Evolutionary conservation across 2,888 invertebrate species (phyloP).

Genomic region (Eubasilissa splendida): DNA sequence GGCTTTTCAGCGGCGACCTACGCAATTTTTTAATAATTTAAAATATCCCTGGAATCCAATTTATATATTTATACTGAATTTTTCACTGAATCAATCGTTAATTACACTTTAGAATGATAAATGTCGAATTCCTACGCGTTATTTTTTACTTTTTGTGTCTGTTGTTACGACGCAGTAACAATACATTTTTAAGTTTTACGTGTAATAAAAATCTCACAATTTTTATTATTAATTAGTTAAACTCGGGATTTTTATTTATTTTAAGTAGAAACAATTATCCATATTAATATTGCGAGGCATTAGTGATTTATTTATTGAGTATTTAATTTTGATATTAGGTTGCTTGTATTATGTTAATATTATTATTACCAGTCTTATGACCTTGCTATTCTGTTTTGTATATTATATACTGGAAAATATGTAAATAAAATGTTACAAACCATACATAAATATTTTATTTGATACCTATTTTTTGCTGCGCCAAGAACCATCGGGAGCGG

Average conservation of each 20-base stretch:
- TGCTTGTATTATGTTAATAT: constrained; percentile 11
- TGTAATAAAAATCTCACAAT: neutral
- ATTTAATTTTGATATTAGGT: constrained; percentile 1
- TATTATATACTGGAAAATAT: constrained; percentile 33
- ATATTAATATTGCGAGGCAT: neutral
- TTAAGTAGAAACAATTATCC: neutral
- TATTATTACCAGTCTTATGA: constrained; percentile 10
- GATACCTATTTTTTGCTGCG: neutral
- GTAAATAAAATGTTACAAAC: constrained; percentile 44
- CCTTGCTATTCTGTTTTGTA: constrained; percentile 28
- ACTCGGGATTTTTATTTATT: neutral
- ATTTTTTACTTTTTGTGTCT: neutral
- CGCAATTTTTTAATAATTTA: constrained; percentile 21
- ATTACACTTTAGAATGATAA: neutral
- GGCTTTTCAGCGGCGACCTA: constrained; percentile 24
- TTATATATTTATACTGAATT: constrained; percentile 37
- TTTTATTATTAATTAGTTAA: too few species aligned
- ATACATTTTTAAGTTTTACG: neutral
- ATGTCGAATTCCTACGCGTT: neutral
- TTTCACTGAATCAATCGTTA: constrained; percentile 12
- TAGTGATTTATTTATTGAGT: constrained; percentile 29
- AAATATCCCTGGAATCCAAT: neutral
- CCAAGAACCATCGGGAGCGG: too few species aligned
- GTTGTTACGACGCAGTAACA: neutral
- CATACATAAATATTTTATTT: constrained; percentile 15